phyloP scores from a whole-genome alignment of 1,140 invertebrate species.

The Anthonomus grandis region DNA sequence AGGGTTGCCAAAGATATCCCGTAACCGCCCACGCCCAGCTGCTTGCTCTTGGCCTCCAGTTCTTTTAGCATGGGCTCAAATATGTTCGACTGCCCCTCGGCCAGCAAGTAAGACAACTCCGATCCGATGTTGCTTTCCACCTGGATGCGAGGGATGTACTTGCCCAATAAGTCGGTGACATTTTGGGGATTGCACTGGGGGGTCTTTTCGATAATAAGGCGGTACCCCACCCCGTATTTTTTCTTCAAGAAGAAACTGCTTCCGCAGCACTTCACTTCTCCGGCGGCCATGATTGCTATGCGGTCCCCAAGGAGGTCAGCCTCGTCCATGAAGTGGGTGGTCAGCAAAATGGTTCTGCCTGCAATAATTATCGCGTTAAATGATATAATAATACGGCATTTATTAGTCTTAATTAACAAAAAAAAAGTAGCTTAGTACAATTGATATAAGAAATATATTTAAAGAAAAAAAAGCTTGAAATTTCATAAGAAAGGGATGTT shows the following conservation, averaged over 20 bases:
- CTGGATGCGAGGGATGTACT: constrained; percentile 36
- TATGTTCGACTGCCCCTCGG: constrained; percentile 43
- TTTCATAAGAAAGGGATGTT: no score
- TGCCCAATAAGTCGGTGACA: constrained; percentile 32
- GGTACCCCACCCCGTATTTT: constrained; percentile 72
- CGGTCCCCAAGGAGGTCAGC: constrained; percentile 92
- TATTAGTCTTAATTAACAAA: no score
- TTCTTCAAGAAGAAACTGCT: constrained; percentile 86
- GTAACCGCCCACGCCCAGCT: constrained; percentile 63
- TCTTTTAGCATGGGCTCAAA: constrained; percentile 65
- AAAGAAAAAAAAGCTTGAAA: no score
- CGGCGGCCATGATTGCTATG: constrained; percentile 85
- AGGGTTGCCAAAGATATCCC: constrained; percentile 79
- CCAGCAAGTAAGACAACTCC: constrained; percentile 38
- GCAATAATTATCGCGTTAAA: no score
- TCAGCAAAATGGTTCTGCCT: constrained; percentile 76
- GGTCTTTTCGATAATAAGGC: constrained; percentile 54
- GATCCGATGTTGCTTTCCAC: constrained; percentile 36
- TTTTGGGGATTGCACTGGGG: constrained; percentile 52
- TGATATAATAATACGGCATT: no score
- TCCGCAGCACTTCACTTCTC: constrained; percentile 78
- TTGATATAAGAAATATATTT: no score
- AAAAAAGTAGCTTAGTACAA: no score
- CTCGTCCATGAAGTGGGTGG: constrained; percentile 99
- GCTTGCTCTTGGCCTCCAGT: constrained; percentile 62